Evolutionary conservation across 2,113 vertebrate genomes (phyloP).

Genomic region (Percopsis transmontana): DNA sequence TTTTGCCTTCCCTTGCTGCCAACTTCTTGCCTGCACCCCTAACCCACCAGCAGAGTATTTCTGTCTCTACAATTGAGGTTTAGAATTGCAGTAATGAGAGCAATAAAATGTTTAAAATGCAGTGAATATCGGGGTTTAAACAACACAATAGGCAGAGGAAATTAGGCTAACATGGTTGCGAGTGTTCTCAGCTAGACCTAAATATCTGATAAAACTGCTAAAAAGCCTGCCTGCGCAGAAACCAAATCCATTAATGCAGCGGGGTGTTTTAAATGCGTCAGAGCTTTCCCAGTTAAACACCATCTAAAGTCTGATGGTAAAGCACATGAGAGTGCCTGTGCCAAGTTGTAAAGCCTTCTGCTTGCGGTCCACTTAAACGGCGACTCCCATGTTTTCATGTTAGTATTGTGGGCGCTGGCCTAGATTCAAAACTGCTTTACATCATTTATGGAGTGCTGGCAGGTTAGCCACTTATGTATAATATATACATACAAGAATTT

Average conservation of each 20-base stretch:
- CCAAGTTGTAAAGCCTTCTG: conserved; percentile 56
- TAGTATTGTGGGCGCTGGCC: conserved; percentile 29
- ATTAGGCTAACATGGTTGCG: conserved; percentile 40
- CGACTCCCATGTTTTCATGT: conserved; percentile 52
- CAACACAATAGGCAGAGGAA: conserved; percentile 34
- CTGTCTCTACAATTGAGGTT: conserved; percentile 27
- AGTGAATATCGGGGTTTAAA: not conserved
- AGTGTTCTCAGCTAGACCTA: conserved; percentile 47
- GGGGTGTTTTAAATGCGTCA: conserved; percentile 52
- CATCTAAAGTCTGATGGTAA: conserved; percentile 48
- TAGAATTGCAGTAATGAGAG: conserved; percentile 40
- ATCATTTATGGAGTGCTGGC: conserved; percentile 48
- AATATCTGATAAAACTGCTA: conserved; percentile 39
- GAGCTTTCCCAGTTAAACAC: conserved; percentile 48
- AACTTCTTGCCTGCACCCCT: not conserved
- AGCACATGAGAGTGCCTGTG: conserved; percentile 31
- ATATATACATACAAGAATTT: conserved; percentile 26
- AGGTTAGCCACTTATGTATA: conserved; percentile 33
- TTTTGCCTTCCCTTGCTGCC: not conserved
- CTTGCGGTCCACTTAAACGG: conserved; percentile 42
- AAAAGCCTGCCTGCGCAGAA: conserved; percentile 19
- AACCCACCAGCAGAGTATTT: conserved; percentile 3
- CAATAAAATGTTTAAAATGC: conserved; percentile 18
- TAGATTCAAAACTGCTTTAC: conserved; percentile 44
- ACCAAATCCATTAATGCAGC: conserved; percentile 34